A percentile compares a stretch with the other conserved stretches of the same genome.
Conservation (phyloP, 2,888 invertebrate genomes). For the Leptinotarsa rubiginosa region DNA sequence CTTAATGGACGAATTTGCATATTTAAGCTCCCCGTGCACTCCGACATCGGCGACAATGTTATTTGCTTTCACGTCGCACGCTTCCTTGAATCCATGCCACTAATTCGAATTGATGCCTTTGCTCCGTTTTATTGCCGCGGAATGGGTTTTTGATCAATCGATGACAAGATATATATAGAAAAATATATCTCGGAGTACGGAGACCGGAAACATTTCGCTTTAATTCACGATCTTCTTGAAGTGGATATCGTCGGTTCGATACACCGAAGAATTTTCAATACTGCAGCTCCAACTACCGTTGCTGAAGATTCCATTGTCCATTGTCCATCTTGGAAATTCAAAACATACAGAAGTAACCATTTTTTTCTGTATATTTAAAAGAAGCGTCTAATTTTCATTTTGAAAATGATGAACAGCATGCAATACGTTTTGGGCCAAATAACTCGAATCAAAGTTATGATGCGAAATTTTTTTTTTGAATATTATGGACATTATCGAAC, state of each 20-base stretch:
- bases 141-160: conserved; percentile 42
- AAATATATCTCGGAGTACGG: conserved; percentile 6
- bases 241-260: background rate
- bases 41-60: conserved; percentile 12
- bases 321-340: too few species aligned
- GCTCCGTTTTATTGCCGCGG: conserved; percentile 38
- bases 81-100: conserved; percentile 41
- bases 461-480: too few species aligned
- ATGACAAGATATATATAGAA: conserved; percentile 35
- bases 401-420: too few species aligned
- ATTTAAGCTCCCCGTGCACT: conserved; percentile 25
- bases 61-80: conserved; percentile 34
- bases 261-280: background rate
- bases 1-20: conserved; percentile 21
- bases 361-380: too few species aligned
- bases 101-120: conserved; percentile 44
- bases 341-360: too few species aligned
- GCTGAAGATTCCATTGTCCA: background rate
- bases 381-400: too few species aligned
- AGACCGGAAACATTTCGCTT: conserved; percentile 8
- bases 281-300: background rate
- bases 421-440: too few species aligned
- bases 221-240: conserved; percentile 7
- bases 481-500: too few species aligned
- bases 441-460: too few species aligned